Evolutionary conservation across 30 jellyfish, hydroid and myxozoan species (phyloP).

Genomic region (Pseudorhiza aurosa): DNA sequence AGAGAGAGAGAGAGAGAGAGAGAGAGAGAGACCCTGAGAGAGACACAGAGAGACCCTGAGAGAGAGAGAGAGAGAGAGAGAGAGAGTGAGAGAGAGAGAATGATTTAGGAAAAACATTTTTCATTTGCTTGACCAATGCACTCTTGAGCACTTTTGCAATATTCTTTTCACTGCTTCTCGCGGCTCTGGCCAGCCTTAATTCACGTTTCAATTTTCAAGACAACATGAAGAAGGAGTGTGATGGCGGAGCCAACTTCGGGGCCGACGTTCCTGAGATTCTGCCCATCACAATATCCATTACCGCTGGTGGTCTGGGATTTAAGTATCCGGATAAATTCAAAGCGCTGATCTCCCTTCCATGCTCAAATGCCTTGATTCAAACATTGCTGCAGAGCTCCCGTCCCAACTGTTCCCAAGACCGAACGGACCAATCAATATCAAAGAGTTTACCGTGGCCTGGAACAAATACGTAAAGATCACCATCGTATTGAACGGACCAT

Average conservation of each 20-base stretch:
- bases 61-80: no score
- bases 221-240: conserved; percentile 53
- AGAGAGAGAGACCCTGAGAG: no score
- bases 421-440: conserved; percentile 54
- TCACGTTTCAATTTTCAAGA: conserved; percentile 27
- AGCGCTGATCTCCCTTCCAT: conserved; percentile 57
- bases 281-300: conserved; percentile 53
- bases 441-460: conserved; percentile 55
- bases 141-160: no score
- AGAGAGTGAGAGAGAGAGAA: no score
- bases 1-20: no score
- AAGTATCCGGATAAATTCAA: conserved; percentile 60
- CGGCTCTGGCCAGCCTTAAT: no score
- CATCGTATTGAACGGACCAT: conserved; percentile 64
- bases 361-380: conserved; percentile 72
- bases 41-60: no score
- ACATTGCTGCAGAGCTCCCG: conserved; percentile 74
- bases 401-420: conserved; percentile 71
- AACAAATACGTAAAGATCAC: conserved; percentile 60
- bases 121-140: no score
- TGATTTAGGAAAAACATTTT: no score
- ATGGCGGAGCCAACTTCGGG: conserved; percentile 10
- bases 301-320: conserved; percentile 53
- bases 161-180: no score
- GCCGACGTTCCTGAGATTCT: conserved; percentile 57